Evolutionary conservation across 2,888 invertebrate species (phyloP).

Genomic region (Hirtodrosophila alboralis): DNA sequence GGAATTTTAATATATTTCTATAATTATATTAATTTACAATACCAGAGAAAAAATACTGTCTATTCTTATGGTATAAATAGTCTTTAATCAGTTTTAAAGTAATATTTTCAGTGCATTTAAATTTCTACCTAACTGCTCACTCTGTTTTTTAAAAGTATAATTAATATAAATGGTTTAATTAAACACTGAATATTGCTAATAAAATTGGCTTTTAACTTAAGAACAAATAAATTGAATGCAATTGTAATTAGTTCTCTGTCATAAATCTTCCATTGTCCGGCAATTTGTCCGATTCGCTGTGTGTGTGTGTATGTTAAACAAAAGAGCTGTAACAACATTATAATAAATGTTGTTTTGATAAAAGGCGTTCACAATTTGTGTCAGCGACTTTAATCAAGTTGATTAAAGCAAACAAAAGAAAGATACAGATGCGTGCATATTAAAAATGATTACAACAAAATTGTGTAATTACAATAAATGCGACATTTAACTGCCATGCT

Average conservation of each 20-base stretch:
- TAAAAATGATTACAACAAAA: constrained; percentile 60
- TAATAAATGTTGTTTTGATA: constrained; percentile 27
- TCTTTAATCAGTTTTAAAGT: too few species aligned
- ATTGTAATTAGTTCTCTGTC: constrained; percentile 28
- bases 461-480: constrained; percentile 76
- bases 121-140: too few species aligned
- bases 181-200: too few species aligned
- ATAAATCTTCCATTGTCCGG: constrained; percentile 39
- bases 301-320: neutral
- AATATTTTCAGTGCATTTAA: too few species aligned
- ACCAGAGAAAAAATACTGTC: too few species aligned
- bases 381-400: constrained; percentile 55
- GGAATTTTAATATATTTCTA: neutral
- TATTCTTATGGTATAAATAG: too few species aligned
- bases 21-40: too few species aligned
- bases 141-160: too few species aligned
- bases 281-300: constrained; percentile 27
- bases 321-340: constrained; percentile 15
- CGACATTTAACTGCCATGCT: constrained; percentile 78
- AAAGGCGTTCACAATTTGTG: constrained; percentile 39
- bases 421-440: constrained; percentile 36
- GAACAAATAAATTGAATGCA: constrained; percentile 12
- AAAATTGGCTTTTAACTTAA: neutral
- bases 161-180: too few species aligned
- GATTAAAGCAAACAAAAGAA: constrained; percentile 51